These are phyloP conservation scores for Rhineura floridana DNA, from an alignment of 2,113 vertebrate species.

Conservation along the genomic window DNA sequence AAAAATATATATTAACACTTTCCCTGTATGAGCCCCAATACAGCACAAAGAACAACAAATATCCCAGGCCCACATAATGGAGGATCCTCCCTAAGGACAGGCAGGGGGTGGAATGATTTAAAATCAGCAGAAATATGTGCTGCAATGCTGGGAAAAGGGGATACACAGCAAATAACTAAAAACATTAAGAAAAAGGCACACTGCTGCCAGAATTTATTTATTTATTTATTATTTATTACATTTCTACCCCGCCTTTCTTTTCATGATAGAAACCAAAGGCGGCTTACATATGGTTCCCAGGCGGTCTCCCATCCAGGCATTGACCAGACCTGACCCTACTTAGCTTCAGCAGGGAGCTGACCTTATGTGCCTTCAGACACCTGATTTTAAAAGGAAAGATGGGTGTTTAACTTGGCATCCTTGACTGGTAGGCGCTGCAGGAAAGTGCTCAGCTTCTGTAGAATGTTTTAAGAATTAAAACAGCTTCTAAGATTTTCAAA, in stretches of 20 bases:
- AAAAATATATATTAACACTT: not conserved
- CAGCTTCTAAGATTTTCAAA: not conserved
- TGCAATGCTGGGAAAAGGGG: not conserved
- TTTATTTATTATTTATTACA: no score
- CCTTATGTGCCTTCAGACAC: no score
- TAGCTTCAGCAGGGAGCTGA: no score
- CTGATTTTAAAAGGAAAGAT: not conserved
- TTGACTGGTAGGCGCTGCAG: not conserved
- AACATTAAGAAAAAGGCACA: not conserved
- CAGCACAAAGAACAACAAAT: not conserved
- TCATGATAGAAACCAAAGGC: no score
- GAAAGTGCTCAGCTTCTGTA: not conserved
- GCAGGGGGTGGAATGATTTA: not conserved
- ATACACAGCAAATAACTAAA: not conserved
- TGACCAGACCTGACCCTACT: no score
- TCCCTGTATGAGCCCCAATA: not conserved
- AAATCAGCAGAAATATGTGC: not conserved
- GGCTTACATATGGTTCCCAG: no score
- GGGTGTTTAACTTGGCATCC: not conserved
- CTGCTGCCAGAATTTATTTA: not conserved
- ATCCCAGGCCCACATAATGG: not conserved
- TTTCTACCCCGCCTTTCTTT: no score
- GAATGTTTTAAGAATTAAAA: not conserved
- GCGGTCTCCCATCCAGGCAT: no score
- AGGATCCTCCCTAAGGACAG: not conserved